These are phyloP conservation scores for Clupea harengus DNA, from an alignment of 2,113 vertebrate species.

Conservation along the genomic window DNA sequence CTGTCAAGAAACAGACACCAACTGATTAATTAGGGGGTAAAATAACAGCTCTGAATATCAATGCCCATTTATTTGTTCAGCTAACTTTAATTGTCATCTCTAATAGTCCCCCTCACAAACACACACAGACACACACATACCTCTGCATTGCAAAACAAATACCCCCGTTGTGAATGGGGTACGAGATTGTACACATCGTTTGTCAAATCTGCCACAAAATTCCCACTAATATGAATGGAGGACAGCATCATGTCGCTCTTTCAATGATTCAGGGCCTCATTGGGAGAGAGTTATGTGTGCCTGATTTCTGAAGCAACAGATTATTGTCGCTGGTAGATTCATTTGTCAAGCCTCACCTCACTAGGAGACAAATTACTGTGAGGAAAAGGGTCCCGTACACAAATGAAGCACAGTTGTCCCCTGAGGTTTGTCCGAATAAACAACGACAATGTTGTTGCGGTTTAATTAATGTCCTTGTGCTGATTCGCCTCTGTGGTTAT, in stretches of 20 bases:
- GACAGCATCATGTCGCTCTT: background rate
- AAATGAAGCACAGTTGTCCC: background rate
- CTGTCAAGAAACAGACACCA: no score
- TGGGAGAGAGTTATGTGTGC: background rate
- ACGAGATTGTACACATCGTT: constrained; percentile 39
- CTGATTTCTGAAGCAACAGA: background rate
- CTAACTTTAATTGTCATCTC: constrained; percentile 64
- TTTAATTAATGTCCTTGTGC: background rate
- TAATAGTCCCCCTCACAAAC: constrained; percentile 40
- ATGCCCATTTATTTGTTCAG: constrained; percentile 53
- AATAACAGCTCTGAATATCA: constrained; percentile 64
- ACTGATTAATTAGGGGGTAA: constrained; percentile 5
- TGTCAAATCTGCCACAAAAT: constrained; percentile 38
- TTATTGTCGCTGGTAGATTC: background rate
- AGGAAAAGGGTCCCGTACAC: background rate
- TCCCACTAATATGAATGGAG: background rate
- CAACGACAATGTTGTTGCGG: background rate
- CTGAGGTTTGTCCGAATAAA: background rate
- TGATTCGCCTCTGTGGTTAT: constrained; percentile 7
- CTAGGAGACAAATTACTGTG: background rate
- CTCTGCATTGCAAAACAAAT: constrained; percentile 58
- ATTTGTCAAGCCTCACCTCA: background rate
- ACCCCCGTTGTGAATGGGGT: background rate
- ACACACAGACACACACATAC: background rate
- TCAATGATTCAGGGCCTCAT: background rate